Evolutionary conservation across 2,888 invertebrate species (phyloP), one percentile per base, ranked within the genome.

Genomic region (Seira sanloemensis): DNA sequence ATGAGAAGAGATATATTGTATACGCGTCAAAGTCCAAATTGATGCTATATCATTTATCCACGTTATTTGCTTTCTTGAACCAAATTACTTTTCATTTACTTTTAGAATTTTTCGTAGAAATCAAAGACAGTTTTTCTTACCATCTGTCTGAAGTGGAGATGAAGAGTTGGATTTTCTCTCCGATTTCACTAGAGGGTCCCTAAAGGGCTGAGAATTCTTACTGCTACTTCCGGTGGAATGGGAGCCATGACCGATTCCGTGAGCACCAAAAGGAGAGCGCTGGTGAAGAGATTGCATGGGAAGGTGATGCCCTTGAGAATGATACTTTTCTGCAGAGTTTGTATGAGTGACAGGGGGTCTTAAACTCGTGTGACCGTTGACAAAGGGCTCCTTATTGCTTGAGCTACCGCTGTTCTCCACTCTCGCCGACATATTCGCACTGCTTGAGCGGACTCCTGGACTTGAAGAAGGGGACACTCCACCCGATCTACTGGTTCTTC

Each of bases 151-250:
- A 46, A 83, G 78, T 5, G 83, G 87, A 1, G 87, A 88, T 50
- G 82, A 78, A 50, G 87, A 82, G 69, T 87, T 86, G 65, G 87
- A 87, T 80, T 86, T 88, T 26, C 84, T 68, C 71, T 87, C 88
- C n/a, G 87, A 75, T 66, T 87, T 87, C 54, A 87, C 76, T 18
- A 84, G 72, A 12, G 74, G 72, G 50, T 82, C 85, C 25, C 81
- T 76, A 68, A 69, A 74, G 67, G 76, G 80, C 46, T 83, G 76
- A 79, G 76, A 77, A 66, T 84, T 77, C 73, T 84, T 85, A 18
- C 82, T 78, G 37, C 58, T 69, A 21, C 66, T 62, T 26, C 27
- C 23, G 50, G 58, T 69, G 27, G 50, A 50, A 68, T 78, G 77
- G 19, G 81, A 74, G n/a, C 73, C 73, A 23, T 83, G 84, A 37